Evolutionary conservation across 1,140 invertebrate genomes (phyloP).

Genomic region (Drosophila ohnishii): DNA sequence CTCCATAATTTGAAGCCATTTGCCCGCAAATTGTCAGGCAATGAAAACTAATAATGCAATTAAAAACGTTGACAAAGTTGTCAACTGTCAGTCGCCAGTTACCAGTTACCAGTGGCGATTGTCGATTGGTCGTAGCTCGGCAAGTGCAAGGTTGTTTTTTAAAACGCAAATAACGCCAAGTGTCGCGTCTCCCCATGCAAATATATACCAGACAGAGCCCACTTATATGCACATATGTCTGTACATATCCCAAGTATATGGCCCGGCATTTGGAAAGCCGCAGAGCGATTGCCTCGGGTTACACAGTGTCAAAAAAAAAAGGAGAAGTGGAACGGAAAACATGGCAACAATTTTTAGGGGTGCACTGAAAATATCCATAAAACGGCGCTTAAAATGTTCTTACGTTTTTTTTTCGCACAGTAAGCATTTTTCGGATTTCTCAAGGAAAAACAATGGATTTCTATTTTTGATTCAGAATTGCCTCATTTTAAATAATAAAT

Average conservation of each 20-base stretch:
- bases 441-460: no score
- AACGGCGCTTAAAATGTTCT: not conserved
- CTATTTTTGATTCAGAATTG: not conserved
- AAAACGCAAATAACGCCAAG: constrained; percentile 67
- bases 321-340: constrained; percentile 14
- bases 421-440: not conserved
- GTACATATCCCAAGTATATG: constrained; percentile 18
- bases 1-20: constrained; percentile 40
- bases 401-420: not conserved
- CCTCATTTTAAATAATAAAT: not conserved
- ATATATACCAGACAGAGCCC: constrained; percentile 35
- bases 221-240: constrained; percentile 22
- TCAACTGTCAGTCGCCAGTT: constrained; percentile 44
- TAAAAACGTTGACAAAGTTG: constrained; percentile 75
- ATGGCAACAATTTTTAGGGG: constrained; percentile 28
- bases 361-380: constrained; percentile 17
- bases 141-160: constrained; percentile 71
- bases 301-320: constrained; percentile 36
- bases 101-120: constrained; percentile 3
- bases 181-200: constrained; percentile 43
- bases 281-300: constrained; percentile 50
- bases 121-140: constrained; percentile 41
- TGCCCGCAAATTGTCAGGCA: constrained; percentile 51
- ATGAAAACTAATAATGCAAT: constrained; percentile 78
- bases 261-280: constrained; percentile 53